Evolutionary conservation across 2,888 invertebrate genomes (phyloP).

Genomic region (Pediacus dermestoides): DNA sequence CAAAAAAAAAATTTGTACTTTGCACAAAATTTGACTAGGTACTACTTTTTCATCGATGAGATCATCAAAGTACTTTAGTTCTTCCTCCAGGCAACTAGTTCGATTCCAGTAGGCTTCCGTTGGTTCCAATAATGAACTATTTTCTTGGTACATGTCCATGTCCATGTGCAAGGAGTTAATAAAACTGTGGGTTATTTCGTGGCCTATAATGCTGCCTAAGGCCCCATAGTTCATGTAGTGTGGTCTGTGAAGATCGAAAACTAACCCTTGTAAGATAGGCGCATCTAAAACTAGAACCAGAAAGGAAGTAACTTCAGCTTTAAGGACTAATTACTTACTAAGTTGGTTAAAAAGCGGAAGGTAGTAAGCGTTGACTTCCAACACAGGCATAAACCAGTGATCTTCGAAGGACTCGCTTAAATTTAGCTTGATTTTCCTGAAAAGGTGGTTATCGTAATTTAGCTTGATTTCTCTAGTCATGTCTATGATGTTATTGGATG

Average conservation of each 20-base stretch:
- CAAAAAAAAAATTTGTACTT: constrained; percentile 24
- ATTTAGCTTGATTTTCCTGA: constrained; percentile 18
- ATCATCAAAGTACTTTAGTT: too few species aligned
- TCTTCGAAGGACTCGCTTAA: constrained; percentile 6
- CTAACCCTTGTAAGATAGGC: constrained; percentile 33
- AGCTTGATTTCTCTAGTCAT: constrained; percentile 22
- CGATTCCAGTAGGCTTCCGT: constrained; percentile 21
- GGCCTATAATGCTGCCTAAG: constrained; percentile 39
- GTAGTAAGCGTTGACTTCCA: constrained; percentile 33
- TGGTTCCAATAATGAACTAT: too few species aligned
- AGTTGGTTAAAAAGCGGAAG: constrained; percentile 20
- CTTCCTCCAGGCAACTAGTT: constrained; percentile 28
- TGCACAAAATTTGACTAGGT: too few species aligned
- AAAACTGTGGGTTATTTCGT: constrained; percentile 37
- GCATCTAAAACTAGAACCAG: constrained; percentile 35
- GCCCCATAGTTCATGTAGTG: constrained; percentile 40
- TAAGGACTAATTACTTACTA: constrained; percentile 22
- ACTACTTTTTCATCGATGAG: too few species aligned
- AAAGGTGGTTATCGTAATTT: constrained; percentile 22
- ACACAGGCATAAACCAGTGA: constrained; percentile 15
- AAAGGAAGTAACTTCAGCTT: too few species aligned
- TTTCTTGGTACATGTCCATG: too few species aligned
- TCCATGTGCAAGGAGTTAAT: too few species aligned
- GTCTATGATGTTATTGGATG: constrained; percentile 27
- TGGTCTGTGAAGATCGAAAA: constrained; percentile 33